Evolutionary conservation across 2,797 vertebrate genomes (phyloP).

Genomic region (Crax fasciolata): DNA sequence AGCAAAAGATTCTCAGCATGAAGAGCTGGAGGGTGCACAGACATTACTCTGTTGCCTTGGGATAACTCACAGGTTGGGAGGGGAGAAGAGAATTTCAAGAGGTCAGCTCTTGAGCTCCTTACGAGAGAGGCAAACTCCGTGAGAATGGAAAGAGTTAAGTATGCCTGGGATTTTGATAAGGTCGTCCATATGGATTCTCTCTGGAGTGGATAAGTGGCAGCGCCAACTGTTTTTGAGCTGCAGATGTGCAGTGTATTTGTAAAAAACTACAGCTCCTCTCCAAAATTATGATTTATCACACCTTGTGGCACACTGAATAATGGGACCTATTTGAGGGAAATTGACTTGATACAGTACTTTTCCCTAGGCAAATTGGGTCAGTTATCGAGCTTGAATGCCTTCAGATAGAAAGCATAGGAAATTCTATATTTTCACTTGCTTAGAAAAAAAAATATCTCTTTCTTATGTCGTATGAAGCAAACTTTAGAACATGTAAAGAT

Average conservation of each 20-base stretch:
- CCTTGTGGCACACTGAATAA: slow-evolving; percentile 50
- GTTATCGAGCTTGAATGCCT: slow-evolving; percentile 15
- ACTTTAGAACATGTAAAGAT: neutral
- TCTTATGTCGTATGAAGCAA: neutral
- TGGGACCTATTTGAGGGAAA: slow-evolving; percentile 20
- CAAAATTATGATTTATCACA: slow-evolving; percentile 52
- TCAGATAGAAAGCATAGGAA: neutral
- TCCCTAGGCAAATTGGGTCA: neutral
- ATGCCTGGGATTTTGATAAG: neutral
- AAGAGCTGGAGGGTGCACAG: neutral
- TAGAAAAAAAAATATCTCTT: neutral
- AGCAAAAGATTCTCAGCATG: neutral
- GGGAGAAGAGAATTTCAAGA: neutral
- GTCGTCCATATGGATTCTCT: slow-evolving; percentile 26
- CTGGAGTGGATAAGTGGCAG: neutral
- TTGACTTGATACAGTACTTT: neutral
- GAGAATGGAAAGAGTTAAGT: slow-evolving; percentile 1
- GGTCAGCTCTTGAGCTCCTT: neutral
- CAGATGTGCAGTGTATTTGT: slow-evolving; percentile 64
- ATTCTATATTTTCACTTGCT: neutral
- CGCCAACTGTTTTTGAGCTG: slow-evolving; percentile 30
- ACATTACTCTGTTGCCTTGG: neutral
- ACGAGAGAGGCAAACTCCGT: neutral
- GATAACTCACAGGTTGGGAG: neutral
- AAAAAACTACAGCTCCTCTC: slow-evolving; percentile 38